These are phyloP conservation scores for Malacoctenus gilli DNA, from an alignment of 2,797 vertebrate genomes.

Conservation along the genomic window DNA sequence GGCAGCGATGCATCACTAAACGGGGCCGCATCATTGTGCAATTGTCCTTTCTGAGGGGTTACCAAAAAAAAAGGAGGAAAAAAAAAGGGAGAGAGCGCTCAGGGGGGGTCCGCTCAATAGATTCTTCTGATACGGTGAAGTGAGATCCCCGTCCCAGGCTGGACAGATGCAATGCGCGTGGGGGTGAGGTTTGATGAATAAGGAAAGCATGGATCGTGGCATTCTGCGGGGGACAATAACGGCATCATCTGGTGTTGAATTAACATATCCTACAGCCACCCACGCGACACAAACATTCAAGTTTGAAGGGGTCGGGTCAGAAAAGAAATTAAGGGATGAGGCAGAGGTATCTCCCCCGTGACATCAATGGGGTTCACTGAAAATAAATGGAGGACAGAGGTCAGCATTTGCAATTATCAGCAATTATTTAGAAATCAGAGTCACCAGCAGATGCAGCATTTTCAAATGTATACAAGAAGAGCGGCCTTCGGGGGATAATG, in stretches of 20 bases:
- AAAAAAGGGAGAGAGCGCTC: conserved; percentile 46
- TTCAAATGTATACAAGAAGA: conserved; percentile 11
- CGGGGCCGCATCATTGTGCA: conserved; percentile 63
- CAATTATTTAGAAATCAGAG: conserved; percentile 48
- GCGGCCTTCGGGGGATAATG: conserved; percentile 8
- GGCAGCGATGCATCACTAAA: conserved; percentile 76
- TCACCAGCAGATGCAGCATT: conserved; percentile 14
- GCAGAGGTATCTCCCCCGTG: conserved; percentile 47
- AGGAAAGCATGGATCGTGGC: conserved; percentile 68
- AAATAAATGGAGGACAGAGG: conserved; percentile 59
- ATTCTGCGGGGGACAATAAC: conserved; percentile 69
- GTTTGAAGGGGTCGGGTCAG: conserved; percentile 65
- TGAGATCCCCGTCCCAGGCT: conserved; percentile 48
- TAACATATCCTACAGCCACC: conserved; percentile 75
- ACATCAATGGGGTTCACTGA: conserved; percentile 48
- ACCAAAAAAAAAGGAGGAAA: background rate
- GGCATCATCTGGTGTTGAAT: conserved; percentile 73
- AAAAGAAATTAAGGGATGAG: conserved; percentile 58
- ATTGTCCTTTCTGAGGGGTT: conserved; percentile 54
- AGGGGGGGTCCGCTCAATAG: conserved; percentile 61
- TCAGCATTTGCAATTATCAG: conserved; percentile 53
- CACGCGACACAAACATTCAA: conserved; percentile 67
- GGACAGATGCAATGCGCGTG: conserved; percentile 68
- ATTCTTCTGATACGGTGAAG: conserved; percentile 56
- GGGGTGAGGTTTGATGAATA: conserved; percentile 74